phyloP scores from a whole-genome alignment of 2,888 invertebrate species.

The Eustalomyia histrio region DNA sequence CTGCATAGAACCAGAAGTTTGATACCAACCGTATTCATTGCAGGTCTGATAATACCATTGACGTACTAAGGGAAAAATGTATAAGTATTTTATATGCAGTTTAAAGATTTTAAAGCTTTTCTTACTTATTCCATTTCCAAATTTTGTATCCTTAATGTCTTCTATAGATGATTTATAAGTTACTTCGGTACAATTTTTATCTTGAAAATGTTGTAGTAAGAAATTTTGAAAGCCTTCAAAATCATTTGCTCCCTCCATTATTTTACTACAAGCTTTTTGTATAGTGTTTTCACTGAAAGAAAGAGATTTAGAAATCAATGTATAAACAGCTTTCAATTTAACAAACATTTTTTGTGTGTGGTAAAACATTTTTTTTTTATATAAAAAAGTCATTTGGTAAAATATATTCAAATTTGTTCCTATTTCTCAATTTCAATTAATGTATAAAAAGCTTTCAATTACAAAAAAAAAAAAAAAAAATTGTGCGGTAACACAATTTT shows the following conservation, averaged over 20 bases:
- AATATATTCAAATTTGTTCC: too few species aligned
- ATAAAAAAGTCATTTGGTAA: too few species aligned
- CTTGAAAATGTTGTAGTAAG: constrained; percentile 66
- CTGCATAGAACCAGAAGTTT: constrained; percentile 83
- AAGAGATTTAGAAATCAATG: neutral
- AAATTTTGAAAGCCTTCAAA: constrained; percentile 70
- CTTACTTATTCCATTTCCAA: constrained; percentile 71
- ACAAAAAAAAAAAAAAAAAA: too few species aligned
- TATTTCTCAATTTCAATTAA: too few species aligned
- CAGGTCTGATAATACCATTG: constrained; percentile 93
- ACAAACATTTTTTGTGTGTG: too few species aligned
- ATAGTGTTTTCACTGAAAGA: constrained; percentile 72
- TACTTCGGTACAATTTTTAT: constrained; percentile 71
- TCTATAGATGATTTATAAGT: constrained; percentile 70
- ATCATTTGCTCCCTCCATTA: constrained; percentile 72
- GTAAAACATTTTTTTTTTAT: too few species aligned
- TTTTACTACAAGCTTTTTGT: constrained; percentile 71
- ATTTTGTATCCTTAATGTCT: constrained; percentile 67
- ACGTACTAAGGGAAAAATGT: constrained; percentile 76
- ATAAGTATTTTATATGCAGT: neutral
- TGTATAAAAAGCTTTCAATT: too few species aligned
- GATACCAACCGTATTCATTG: constrained; percentile 91
- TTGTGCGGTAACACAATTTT: too few species aligned
- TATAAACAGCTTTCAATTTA: neutral
- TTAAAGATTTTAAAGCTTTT: constrained; percentile 5